A percentile compares a stretch with the other conserved stretches of the same genome.
These are phyloP conservation scores for Cotesia chilonis DNA, from an alignment of 1,140 invertebrate genomes.

Conservation along the genomic window DNA sequence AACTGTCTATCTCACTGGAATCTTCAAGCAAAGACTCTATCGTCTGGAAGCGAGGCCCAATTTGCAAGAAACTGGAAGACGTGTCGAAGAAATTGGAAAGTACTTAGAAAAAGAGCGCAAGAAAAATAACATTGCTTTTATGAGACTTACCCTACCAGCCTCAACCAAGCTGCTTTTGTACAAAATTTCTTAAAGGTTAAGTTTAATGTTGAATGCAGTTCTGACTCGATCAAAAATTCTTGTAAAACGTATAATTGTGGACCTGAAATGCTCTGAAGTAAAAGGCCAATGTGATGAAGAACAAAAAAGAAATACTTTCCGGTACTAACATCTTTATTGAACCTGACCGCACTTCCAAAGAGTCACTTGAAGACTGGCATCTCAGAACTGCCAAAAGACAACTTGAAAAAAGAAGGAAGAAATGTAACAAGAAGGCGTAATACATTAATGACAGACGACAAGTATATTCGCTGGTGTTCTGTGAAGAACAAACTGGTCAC, in stretches of 20 bases:
- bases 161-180: too few relatives aligned
- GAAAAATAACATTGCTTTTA: conserved; percentile 1
- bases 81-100: not conserved
- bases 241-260: conserved; percentile 3
- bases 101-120: conserved; percentile 13
- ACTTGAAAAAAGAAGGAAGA: conserved; percentile 14
- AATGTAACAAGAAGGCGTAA: conserved; percentile 6
- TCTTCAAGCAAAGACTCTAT: not conserved
- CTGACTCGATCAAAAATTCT: conserved; percentile 8
- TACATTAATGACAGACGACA: not conserved
- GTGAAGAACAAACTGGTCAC: not conserved
- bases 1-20: not conserved
- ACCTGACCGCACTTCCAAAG: not conserved
- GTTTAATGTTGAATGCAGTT: conserved; percentile 9
- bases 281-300: not conserved
- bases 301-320: conserved; percentile 1
- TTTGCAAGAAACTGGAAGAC: not conserved
- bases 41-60: not conserved
- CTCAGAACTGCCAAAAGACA: conserved; percentile 7
- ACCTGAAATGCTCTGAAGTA: conserved; percentile 12
- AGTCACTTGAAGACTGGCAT: conserved; percentile 2
- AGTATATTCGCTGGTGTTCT: not conserved
- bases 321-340: not conserved
- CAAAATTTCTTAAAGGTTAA: not conserved
- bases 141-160: not conserved